Evolutionary conservation across 2,797 vertebrate species (phyloP).

Genomic region (Galagoides demidoff): DNA sequence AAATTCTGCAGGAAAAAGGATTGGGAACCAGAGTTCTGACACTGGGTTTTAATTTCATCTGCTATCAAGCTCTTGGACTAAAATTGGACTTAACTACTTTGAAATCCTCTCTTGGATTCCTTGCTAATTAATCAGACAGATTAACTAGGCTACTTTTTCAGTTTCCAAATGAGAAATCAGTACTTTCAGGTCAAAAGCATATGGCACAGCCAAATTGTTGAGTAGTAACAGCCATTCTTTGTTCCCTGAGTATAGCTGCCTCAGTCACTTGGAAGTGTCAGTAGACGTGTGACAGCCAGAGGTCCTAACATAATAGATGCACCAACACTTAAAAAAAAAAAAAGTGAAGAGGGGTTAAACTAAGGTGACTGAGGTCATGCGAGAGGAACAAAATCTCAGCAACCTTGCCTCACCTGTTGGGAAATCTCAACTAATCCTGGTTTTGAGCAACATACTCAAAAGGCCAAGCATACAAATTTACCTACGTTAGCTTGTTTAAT

Average conservation of each 20-base stretch:
- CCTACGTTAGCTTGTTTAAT: neutral
- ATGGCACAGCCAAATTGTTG: neutral
- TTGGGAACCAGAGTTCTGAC: neutral
- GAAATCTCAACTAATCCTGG: constrained; percentile 19
- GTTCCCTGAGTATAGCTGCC: neutral
- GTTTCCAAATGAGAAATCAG: constrained; percentile 56
- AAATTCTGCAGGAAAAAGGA: neutral
- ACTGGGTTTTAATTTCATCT: neutral
- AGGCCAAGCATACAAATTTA: neutral
- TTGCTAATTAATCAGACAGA: constrained; percentile 56
- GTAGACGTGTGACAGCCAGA: neutral
- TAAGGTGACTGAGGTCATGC: neutral
- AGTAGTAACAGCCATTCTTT: neutral
- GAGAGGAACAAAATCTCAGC: constrained; percentile 15
- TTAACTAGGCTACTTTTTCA: constrained; percentile 19
- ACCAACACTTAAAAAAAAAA: neutral
- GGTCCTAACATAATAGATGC: neutral
- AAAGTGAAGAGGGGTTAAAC: neutral
- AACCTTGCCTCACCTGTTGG: constrained; percentile 36
- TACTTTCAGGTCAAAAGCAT: constrained; percentile 18
- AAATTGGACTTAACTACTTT: constrained; percentile 5
- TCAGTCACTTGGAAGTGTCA: neutral
- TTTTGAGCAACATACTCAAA: neutral
- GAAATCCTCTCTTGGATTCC: constrained; percentile 17
- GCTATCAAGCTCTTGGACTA: neutral